phyloP scores from a whole-genome alignment of 2,888 invertebrate genomes.

The Xylota sylvarum region DNA sequence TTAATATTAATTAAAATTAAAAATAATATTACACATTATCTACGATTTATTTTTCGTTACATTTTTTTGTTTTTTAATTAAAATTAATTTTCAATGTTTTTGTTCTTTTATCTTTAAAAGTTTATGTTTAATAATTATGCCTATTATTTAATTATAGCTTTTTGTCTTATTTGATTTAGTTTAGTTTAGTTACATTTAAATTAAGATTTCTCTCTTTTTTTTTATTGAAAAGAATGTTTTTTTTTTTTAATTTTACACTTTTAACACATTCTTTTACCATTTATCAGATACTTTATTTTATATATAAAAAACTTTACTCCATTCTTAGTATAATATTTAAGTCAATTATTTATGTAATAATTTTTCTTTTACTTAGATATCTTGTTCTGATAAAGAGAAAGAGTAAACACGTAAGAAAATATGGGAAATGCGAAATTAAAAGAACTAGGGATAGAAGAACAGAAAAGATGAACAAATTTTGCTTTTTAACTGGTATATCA shows the following conservation, averaged over 20 bases:
- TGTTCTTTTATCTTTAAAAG: slow-evolving; percentile 37
- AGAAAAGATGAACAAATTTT: slow-evolving; percentile 16
- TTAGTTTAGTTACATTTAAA: slow-evolving; percentile 42
- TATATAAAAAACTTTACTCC: slow-evolving; percentile 65
- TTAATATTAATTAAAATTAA: slow-evolving; percentile 73
- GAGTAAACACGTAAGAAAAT: neutral
- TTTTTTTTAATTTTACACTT: slow-evolving; percentile 59
- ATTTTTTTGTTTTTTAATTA: slow-evolving; percentile 32
- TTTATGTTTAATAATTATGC: slow-evolving; percentile 68
- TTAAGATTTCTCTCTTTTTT: slow-evolving; percentile 50
- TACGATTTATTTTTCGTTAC: slow-evolving; percentile 66
- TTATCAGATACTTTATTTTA: slow-evolving; percentile 33
- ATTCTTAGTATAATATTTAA: slow-evolving; percentile 72
- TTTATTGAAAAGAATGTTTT: slow-evolving; percentile 44
- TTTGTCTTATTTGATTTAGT: slow-evolving; percentile 51
- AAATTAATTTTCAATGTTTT: slow-evolving; percentile 51
- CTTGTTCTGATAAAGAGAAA: slow-evolving; percentile 72
- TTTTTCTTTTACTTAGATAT: slow-evolving; percentile 48
- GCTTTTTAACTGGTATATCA: slow-evolving; percentile 67
- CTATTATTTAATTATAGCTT: slow-evolving; percentile 73
- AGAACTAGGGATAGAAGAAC: neutral
- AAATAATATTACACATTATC: slow-evolving; percentile 76
- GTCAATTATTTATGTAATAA: slow-evolving; percentile 45
- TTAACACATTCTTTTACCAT: slow-evolving; percentile 45
- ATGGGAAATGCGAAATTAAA: neutral